A percentile compares a stretch with the other conserved stretches of the same genome.
These are phyloP conservation scores for Aphodius granarius DNA, from an alignment of 2,888 invertebrate species.

Conservation along the genomic window DNA sequence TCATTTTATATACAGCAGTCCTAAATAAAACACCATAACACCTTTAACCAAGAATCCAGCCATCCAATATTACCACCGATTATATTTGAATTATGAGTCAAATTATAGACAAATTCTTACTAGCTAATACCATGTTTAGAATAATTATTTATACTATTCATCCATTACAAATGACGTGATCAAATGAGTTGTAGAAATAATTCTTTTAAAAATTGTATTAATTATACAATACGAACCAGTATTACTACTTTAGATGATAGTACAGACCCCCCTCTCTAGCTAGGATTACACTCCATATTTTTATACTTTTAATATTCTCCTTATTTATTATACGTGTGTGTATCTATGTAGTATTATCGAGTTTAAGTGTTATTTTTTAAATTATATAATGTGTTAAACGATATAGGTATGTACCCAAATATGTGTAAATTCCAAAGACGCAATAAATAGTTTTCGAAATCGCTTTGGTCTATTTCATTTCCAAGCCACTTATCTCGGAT, in stretches of 20 bases:
- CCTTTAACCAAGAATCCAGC: not conserved
- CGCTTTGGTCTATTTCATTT: not conserved
- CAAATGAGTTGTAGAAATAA: too few relatives aligned
- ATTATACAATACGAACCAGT: not conserved
- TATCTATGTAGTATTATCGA: not conserved
- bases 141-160: too few relatives aligned
- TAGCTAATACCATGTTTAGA: too few relatives aligned
- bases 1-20: conserved; percentile 24
- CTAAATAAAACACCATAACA: not conserved
- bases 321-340: not conserved
- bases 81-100: too few relatives aligned
- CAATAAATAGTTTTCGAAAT: not conserved
- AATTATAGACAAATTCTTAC: too few relatives aligned
- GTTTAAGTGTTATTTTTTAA: not conserved
- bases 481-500: not conserved
- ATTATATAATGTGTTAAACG: not conserved
- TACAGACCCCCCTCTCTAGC: not conserved
- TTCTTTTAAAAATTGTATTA: too few relatives aligned
- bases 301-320: not conserved
- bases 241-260: not conserved
- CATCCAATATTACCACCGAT: too few relatives aligned
- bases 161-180: too few relatives aligned
- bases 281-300: not conserved
- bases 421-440: too few relatives aligned
- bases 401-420: not conserved